Base-by-base conservation (phyloP, 2,888 invertebrate species). In the Baccha elongata region DNA sequence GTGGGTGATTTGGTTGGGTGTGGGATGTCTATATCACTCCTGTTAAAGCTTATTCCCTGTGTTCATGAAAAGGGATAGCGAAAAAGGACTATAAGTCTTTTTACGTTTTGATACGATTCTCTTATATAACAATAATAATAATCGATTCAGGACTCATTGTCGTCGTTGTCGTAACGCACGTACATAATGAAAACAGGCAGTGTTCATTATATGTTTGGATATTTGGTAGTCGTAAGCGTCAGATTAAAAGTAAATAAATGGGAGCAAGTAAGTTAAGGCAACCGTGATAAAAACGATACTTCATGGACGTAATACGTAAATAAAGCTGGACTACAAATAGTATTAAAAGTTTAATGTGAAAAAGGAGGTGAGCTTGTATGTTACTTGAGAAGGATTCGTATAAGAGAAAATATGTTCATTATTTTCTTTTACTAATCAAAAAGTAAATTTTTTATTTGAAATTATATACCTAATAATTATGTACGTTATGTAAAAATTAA, bases 231-330 rank as follows among this genome's bases (percentile, higher is more conserved):
- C 62, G 62, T 80, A 74, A 74, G 79, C 62, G 15, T 74, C 74
- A 74, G 79, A 80, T 80, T 80, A 80, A 80, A 80, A 74, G 79
- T 74, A 68, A 80, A 80, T 80, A 80, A 80, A 80, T 80, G 74
- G 68, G 11, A 44, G 68, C 26, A 40, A 80, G 79, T 74, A 74
- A 79, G 68, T 74, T 52, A 79, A 58, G 72, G 74, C 68, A 35
- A 55, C 55, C 15, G 6, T 64, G 62, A 75, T 75, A 80, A 80
- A 68, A n/a, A n/a, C n/a, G n/a, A 69, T 69, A 74, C 58, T 80
- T 80, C 64, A 69, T 55, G 69, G 44, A 13, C 52, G 69, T 44
- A 11, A 37, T 17, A 44, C n/a, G n/a, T 62, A 80, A 74, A 80
- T 80, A 74, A 80, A 67, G 73, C 26, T n/a, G 79, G 48, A 64